Evolutionary conservation across 2,113 vertebrate genomes (phyloP), one percentile per base, ranked within the genome.

Genomic region (Mirza zaza): DNA sequence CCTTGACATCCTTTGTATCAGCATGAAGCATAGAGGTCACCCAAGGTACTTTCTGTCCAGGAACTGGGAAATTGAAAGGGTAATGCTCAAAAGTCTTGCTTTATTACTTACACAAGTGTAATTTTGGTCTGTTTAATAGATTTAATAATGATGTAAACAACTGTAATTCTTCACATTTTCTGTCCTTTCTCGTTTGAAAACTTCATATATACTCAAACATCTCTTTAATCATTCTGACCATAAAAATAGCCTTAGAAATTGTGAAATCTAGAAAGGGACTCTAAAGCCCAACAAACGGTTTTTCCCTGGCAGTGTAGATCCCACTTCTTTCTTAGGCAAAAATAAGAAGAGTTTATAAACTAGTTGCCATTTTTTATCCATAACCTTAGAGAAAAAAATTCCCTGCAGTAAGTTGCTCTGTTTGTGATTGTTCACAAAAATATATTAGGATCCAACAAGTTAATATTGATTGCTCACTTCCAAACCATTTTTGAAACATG

Each of bases 401-500:
- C 61, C 85, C 93, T 76, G 27, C 55, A 50, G 52, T 88, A 65
- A 92, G 68, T 96, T 90, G 45, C 77, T 88, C 77, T 97, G 75
- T 97, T 91, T 97, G 87, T 75, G 88, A 93, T 94, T 52, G 90
- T 86, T 96, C 83, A 92, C 68, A 94, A 83, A 97, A 97, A 92
- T 61, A 94, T 86, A 92, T 97, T 96, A 97, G 75, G 70, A 92
- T 96, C 61, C 85, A 96, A 87, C 79, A 96, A 95, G 84, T 91
- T 75, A 90, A 95, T 97, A 95, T 95, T 97, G 94, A 97, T 97
- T 94, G 59, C 77, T 97, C 55, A 87, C 75, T 96, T 71, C 73
- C 70, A 94, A 86, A 95, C 67, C 93, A 36, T 91, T 97, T 97
- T 92, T 98, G 96, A 97, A 96, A 92, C 97, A 88, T 82, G 85